A percentile compares a stretch with the other conserved stretches of the same genome.
Evolutionary conservation across 2,888 invertebrate genomes (phyloP).

Genomic region (Pyrocoelia pectoralis): DNA sequence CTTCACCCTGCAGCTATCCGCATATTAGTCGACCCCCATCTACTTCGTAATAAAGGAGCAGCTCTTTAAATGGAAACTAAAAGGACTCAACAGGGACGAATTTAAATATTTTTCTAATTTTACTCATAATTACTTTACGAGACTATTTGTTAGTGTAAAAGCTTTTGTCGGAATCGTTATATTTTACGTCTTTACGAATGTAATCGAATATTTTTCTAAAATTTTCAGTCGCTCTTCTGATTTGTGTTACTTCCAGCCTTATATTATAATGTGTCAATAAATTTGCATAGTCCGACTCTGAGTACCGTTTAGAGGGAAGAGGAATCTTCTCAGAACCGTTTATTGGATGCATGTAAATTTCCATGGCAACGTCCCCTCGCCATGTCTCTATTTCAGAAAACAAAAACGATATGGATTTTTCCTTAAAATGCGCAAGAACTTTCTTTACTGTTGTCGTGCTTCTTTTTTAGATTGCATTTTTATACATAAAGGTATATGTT

Average conservation of each 20-base stretch:
- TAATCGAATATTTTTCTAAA: too few species aligned
- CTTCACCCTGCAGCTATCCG: slow-evolving; percentile 47
- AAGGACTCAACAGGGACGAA: slow-evolving; percentile 39
- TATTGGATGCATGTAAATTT: slow-evolving; percentile 60
- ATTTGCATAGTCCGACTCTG: slow-evolving; percentile 24
- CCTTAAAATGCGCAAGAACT: slow-evolving; percentile 51
- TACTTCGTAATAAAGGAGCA: slow-evolving; percentile 41
- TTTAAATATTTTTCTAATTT: slow-evolving; percentile 16
- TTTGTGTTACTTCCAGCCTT: not conserved
- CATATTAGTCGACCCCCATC: slow-evolving; percentile 47
- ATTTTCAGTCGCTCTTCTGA: not conserved
- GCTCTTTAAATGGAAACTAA: slow-evolving; percentile 40
- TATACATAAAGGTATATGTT: not conserved
- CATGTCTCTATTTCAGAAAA: slow-evolving; percentile 56
- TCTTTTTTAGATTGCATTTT: slow-evolving; percentile 12
- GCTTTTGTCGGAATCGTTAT: not conserved
- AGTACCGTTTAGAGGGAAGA: slow-evolving; percentile 34
- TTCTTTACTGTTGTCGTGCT: slow-evolving; percentile 34
- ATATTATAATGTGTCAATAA: slow-evolving; percentile 16
- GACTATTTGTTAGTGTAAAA: not conserved
- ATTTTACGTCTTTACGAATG: not conserved
- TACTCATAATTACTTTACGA: not conserved
- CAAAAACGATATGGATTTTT: slow-evolving; percentile 59
- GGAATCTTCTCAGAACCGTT: slow-evolving; percentile 45
- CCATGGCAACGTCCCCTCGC: slow-evolving; percentile 57